phyloP scores from a whole-genome alignment of 2,113 vertebrate genomes.

The Meriones unguiculatus region DNA sequence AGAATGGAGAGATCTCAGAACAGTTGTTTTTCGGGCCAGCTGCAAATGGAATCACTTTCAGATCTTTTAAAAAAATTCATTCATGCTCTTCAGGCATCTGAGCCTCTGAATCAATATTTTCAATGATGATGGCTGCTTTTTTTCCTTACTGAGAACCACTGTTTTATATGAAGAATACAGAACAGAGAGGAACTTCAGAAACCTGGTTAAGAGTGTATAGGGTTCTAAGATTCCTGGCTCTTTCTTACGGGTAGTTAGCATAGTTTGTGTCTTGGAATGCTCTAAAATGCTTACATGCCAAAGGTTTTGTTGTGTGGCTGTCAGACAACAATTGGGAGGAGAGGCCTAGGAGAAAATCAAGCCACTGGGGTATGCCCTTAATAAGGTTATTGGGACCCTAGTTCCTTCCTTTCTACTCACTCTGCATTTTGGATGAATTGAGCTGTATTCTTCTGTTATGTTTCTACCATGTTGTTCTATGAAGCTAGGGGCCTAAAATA shows the following conservation, averaged over 20 bases:
- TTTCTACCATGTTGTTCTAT: neutral
- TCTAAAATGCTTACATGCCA: neutral
- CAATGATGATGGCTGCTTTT: neutral
- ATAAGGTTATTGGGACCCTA: no score
- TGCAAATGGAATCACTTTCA: neutral
- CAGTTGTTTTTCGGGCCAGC: neutral
- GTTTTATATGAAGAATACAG: neutral
- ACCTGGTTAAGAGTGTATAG: neutral
- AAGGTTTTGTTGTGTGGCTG: neutral
- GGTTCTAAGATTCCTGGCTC: neutral
- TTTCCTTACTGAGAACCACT: neutral
- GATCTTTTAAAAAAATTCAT: neutral
- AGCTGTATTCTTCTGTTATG: no score
- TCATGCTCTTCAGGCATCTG: neutral
- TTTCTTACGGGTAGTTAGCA: neutral
- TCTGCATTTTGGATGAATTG: neutral
- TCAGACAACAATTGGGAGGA: neutral
- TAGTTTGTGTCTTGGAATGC: neutral
- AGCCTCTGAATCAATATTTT: neutral
- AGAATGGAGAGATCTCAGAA: neutral
- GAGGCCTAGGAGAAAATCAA: neutral
- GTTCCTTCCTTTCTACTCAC: accelerated
- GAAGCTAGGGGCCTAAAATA: neutral
- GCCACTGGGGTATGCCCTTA: neutral
- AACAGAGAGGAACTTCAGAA: neutral